Evolutionary conservation across 2,888 invertebrate species (phyloP).

Genomic region (Esperia sulphurella): DNA sequence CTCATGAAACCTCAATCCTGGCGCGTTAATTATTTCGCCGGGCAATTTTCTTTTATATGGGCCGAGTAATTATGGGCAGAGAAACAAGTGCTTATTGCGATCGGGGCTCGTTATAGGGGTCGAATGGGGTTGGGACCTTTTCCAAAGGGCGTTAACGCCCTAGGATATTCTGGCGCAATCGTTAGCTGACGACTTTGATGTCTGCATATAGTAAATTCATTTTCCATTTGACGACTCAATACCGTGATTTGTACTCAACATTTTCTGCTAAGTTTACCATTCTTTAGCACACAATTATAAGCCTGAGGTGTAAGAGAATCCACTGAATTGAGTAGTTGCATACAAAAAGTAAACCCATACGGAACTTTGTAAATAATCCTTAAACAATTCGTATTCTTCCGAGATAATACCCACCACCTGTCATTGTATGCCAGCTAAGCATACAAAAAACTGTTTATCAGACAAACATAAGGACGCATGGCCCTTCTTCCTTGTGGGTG

Average conservation of each 20-base stretch:
- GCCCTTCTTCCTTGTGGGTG: constrained; percentile 2
- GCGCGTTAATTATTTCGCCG: constrained; percentile 22
- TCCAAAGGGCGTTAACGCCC: constrained; percentile 17
- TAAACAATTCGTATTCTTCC: too few relatives aligned
- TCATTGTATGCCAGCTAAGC: neutral
- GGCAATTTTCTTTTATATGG: constrained; percentile 20
- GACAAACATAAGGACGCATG: constrained; percentile 11
- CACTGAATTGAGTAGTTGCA: too few relatives aligned
- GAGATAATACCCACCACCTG: constrained; percentile 3
- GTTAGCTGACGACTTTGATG: constrained; percentile 30
- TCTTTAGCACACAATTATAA: too few relatives aligned
- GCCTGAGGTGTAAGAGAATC: too few relatives aligned
- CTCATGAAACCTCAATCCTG: constrained; percentile 1
- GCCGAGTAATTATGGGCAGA: constrained; percentile 30
- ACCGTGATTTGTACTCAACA: too few relatives aligned
- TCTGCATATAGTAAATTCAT: constrained; percentile 12
- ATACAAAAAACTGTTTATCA: constrained; percentile 18
- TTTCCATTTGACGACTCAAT: neutral
- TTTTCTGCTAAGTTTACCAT: too few relatives aligned
- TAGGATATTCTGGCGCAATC: constrained; percentile 28
- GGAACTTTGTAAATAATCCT: neutral
- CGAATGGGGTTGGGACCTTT: constrained; percentile 27
- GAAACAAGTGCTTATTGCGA: constrained; percentile 36
- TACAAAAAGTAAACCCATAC: too few relatives aligned
- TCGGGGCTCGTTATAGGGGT: constrained; percentile 26